Evolutionary conservation across 1,140 invertebrate species (phyloP), one percentile per base, ranked within the genome.

Genomic region (Caerostris darwini): DNA sequence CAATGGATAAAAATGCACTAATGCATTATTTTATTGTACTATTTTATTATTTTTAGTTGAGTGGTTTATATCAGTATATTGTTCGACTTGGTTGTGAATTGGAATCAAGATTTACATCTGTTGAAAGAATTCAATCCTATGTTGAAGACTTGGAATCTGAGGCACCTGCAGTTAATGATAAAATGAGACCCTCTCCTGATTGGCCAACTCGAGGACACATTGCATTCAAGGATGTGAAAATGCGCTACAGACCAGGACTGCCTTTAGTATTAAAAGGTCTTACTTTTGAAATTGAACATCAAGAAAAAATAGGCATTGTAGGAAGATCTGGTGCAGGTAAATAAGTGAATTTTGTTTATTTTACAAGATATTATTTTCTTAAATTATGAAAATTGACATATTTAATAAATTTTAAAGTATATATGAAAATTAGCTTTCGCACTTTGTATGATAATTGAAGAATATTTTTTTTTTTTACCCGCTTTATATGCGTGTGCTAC

Each of bases 171-270:
- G 81, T 69, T 7, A 92, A 92, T 56, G 94, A 94, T 7, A 96
- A 97, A 87, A 95, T 96, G 67, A 95, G 97, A 83, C 90, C 94
- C 53, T 69, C 91, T 6, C 69, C 64, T 59, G 95, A 95, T 14
- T 98, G 98, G 98, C 97, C 98, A 69, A 96, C 96, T 87, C 96
- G 97, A 88, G 98, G 98, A 5, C 97, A 97, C 95, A 97, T 98
- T 61, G 96, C 96, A 94, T 98, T 98, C 95, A 96, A 97, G 94
- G 97, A 97, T 94, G 97, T 98, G 3, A 97, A 96, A 58, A 95
- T 98, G 90, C 96, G 97, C 19, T 97, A 98, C 95, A 97, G 97
- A 95, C 96, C 96, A 2, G 96, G 96, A 71, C 95, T 96, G 71
- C 96, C 97, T 53, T 96, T 97, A 7, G 97, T 98, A 64, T 96